Base-by-base conservation (phyloP, 2,113 vertebrate species). In the Bucco capensis region DNA sequence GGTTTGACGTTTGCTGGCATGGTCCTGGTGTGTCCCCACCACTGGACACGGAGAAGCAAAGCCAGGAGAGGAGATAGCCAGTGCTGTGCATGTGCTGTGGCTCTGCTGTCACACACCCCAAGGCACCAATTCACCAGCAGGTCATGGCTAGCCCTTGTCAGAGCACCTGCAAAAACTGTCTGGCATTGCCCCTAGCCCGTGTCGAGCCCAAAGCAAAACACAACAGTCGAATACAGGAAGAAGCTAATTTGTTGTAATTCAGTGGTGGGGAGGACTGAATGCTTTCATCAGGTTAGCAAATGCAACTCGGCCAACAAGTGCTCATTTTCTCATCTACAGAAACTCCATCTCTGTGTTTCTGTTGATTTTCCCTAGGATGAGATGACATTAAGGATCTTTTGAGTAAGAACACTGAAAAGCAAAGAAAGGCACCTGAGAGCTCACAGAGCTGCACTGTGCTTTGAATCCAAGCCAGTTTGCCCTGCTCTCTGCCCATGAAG, bases 41-140 rank as follows among this genome's bases (percentile, higher is more conserved):
- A 42, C 30, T 11, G 15, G 37, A 50, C 25, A 56, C 56, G 22
- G 14, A 89, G 24, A 46, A 53, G 19, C 50, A 56, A 92, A 40
- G 15, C 35, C 31, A 25, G 18, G 37, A 76, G 44, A 82, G 44
- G 31, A 82, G 37, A 70, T 4, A 60, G 35, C 14, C 16, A n/a
- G 30, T 1, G 0, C 11, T 2, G 0, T 21, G 14, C 5, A 6
- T n/a, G 14, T 27, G 17, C 40, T 74, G 11, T 13, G 33, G 14
- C 23, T 73, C 1, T 19, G n/a, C 30, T 12, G 1, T 44, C 58
- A 46, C n/a, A 50, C 8, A 18, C 38, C 27, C 14, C 17, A 23
- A 17, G 66, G 61, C 31, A 40, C n/a, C 18, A 28, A 21, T 70
- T 72, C 37, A 27, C 33, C 38, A 70, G 42, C n/a, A 62, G 30